Evolutionary conservation across 2,888 invertebrate genomes (phyloP), one percentile per base, ranked within the genome.

Genomic region (Drosophila leonis): DNA sequence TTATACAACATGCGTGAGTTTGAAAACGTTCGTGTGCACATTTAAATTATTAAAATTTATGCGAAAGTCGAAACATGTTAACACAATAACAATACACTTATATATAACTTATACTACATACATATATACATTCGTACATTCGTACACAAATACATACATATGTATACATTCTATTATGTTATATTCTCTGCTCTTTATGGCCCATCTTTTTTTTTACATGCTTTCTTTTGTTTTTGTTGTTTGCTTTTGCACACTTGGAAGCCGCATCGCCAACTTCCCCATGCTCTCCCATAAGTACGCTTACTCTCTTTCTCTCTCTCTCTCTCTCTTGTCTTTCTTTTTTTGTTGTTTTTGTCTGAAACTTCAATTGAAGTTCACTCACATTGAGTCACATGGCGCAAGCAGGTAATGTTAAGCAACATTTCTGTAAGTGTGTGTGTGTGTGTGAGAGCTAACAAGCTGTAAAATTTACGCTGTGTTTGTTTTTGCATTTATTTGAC

Each of bases 21-120:
- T 29, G 18, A 70, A 33, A 39, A 41, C 15, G 65, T 64, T 55
- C 65, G 74, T 66, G 78, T 72, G 67, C 62, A 68, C 52, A 63
- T 82, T 78, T 75, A 74, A 81, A 73, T 81, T 81, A 75, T 82
- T 77, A 55, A 78, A 81, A 89, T 78, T 68, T 79, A 87, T 84
- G 80, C 72, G 62, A 68, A 75, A 64, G 62, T 55, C 33, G 39
- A 59, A 59, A 55, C 24, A 68, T 20, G 52, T 57, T 63, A 59
- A 46, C 33, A 31, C 33, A 66, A 56, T 29, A 41, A 42, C 18
- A 56, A 41, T 31, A 55, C 20, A 41, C 29, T 42, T 20, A 49
- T 18, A 10, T 29, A 37, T 27, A n/a, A 55, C 10, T 29, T 39
- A 64, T 20, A 57, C 20, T 31, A 37, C 13, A 54, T 27, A 54